Conservation (phyloP, 2,888 invertebrate genomes). For the Junonia oenone region DNA sequence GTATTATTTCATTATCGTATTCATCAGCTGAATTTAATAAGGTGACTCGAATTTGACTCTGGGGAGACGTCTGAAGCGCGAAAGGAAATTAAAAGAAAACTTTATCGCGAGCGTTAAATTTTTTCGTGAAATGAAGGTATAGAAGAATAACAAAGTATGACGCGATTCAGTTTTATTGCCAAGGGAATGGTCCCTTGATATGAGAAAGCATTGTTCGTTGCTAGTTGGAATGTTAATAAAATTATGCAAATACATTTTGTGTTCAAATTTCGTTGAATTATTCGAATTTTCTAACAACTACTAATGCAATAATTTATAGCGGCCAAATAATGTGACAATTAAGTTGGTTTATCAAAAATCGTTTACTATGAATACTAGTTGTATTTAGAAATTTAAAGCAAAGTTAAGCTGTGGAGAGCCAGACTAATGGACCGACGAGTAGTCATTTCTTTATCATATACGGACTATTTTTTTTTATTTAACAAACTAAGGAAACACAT, state of each 20-base stretch:
- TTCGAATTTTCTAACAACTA: too few species aligned
- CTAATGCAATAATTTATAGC: too few species aligned
- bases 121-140: background rate
- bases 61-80: background rate
- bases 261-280: too few species aligned
- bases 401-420: too few species aligned
- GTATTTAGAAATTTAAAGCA: too few species aligned
- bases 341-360: too few species aligned
- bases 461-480: too few species aligned
- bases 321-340: too few species aligned
- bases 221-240: background rate
- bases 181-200: background rate
- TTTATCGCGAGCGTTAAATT: background rate
- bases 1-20: constrained; percentile 15
- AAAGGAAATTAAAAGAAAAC: background rate
- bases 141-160: background rate
- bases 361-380: too few species aligned
- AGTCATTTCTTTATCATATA: too few species aligned
- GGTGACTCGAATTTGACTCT: constrained; percentile 11
- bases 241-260: background rate
- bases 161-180: background rate
- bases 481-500: too few species aligned
- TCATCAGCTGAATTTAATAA: constrained; percentile 19
- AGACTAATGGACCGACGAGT: too few species aligned
- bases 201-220: background rate